phyloP scores from a whole-genome alignment of 1,140 invertebrate genomes.

The Atopsyche davidsoni region DNA sequence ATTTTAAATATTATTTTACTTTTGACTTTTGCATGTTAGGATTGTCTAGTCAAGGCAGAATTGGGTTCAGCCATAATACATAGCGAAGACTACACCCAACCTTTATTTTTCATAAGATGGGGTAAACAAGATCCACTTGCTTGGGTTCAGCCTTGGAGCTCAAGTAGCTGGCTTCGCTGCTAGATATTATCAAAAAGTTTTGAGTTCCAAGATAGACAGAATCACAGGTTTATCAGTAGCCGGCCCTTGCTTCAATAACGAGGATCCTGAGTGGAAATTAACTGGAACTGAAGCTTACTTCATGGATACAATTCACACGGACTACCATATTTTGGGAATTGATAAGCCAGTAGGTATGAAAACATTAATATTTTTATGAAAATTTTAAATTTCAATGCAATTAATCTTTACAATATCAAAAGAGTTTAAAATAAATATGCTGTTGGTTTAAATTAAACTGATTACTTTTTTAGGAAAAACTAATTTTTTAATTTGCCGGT shows the following conservation, averaged over 20 bases:
- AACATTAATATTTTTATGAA: no score
- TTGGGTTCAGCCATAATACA: no score
- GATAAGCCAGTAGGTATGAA: not conserved
- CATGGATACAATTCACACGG: constrained; percentile 25
- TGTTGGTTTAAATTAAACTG: no score
- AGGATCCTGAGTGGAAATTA: constrained; percentile 2
- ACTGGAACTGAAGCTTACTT: constrained; percentile 21
- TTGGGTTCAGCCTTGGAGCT: constrained; percentile 36
- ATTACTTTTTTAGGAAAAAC: not conserved
- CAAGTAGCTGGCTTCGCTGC: constrained; percentile 35
- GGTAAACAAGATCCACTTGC: constrained; percentile 32
- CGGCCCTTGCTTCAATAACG: constrained; percentile 14
- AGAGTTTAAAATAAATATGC: constrained; percentile 57
- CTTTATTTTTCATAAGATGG: constrained; percentile 30
- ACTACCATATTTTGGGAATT: constrained; percentile 29
- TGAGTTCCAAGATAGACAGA: constrained; percentile 20
- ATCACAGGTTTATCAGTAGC: constrained; percentile 34
- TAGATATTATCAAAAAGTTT: constrained; percentile 16
- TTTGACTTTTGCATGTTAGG: no score
- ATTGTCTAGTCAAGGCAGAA: no score
- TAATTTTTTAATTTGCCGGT: not conserved
- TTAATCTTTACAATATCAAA: no score
- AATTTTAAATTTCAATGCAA: no score
- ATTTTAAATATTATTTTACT: no score
- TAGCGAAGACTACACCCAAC: constrained; percentile 11